Conservation (phyloP, 2,113 vertebrate species). For the Dicrurus megarhynchus region DNA sequence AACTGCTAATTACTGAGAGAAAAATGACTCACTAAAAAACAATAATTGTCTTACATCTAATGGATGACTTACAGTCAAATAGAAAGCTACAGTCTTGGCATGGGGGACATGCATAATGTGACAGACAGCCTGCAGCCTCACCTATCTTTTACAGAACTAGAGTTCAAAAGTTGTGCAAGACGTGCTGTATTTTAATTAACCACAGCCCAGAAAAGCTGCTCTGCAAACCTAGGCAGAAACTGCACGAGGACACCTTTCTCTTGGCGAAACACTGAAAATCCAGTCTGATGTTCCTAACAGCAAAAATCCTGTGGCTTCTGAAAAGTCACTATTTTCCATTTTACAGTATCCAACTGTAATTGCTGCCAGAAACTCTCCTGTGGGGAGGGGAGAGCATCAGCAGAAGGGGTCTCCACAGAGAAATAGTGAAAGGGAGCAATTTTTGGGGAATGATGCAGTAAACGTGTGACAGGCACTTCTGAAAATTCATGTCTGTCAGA, state of each 20-base stretch:
- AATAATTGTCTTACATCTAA: constrained; percentile 32
- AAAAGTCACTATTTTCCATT: background rate
- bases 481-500: background rate
- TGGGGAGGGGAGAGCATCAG: background rate
- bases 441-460: background rate
- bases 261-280: background rate
- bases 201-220: background rate
- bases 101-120: background rate
- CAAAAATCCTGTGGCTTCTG: background rate
- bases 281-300: background rate
- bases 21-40: constrained; percentile 35
- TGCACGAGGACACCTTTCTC: background rate
- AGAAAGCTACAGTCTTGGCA: constrained; percentile 12
- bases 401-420: background rate
- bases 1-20: constrained; percentile 44
- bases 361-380: background rate
- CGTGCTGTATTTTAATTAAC: background rate
- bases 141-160: background rate
- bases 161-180: constrained; percentile 7
- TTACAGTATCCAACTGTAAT: background rate
- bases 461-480: background rate
- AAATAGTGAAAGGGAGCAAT: background rate
- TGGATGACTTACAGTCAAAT: constrained; percentile 24
- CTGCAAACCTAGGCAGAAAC: background rate
- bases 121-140: background rate